These are phyloP conservation scores for Macquaria ambigua DNA, from an alignment of 2,113 vertebrate genomes.

Conservation along the genomic window DNA sequence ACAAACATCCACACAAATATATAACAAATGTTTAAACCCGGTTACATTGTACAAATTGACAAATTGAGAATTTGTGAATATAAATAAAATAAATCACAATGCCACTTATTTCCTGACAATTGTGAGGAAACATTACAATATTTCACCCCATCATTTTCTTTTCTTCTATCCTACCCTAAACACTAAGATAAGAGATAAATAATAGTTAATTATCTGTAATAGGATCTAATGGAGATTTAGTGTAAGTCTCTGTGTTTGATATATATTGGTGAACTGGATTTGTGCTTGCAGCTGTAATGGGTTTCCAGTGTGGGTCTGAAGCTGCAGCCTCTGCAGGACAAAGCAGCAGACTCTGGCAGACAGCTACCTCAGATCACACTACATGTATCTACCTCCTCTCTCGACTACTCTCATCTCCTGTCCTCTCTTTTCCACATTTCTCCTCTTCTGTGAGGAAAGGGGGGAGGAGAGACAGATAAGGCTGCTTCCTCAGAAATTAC, in stretches of 20 bases:
- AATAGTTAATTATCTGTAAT: conserved; percentile 37
- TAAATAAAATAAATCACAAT: background rate
- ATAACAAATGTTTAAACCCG: background rate
- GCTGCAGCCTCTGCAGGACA: conserved; percentile 59
- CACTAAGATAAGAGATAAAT: background rate
- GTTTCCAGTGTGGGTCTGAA: conserved; percentile 25
- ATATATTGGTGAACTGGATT: conserved; percentile 47
- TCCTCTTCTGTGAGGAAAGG: conserved; percentile 48
- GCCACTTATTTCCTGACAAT: no score
- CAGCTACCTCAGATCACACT: conserved; percentile 69
- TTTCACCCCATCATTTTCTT: background rate
- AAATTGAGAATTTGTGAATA: background rate
- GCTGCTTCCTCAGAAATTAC: conserved; percentile 75
- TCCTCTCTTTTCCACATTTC: conserved; percentile 60
- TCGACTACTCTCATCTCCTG: conserved; percentile 69
- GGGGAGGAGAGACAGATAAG: conserved; percentile 68
- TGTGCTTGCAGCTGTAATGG: conserved; percentile 22
- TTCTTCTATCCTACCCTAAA: background rate
- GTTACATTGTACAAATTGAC: background rate
- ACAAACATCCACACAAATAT: background rate
- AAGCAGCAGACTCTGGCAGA: conserved; percentile 57
- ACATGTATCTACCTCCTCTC: conserved; percentile 69
- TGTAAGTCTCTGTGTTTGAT: conserved; percentile 1
- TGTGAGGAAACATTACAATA: background rate
- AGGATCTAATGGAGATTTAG: conserved; percentile 27